Conservation (phyloP, 2,888 invertebrate species). For the Melanargia galathea region DNA sequence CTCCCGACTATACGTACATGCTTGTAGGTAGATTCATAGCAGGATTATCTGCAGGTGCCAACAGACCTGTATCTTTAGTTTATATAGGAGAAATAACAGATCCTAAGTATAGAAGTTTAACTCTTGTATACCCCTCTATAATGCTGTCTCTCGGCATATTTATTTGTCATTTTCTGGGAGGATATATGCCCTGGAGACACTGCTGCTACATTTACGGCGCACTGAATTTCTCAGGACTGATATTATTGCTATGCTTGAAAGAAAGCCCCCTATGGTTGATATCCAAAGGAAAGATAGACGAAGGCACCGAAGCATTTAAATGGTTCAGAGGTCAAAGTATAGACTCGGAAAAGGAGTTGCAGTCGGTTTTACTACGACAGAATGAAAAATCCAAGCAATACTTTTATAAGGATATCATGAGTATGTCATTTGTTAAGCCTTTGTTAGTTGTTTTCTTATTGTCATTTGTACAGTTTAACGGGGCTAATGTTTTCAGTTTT, state of each 20-base stretch:
- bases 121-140: constrained; percentile 49
- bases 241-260: constrained; percentile 49
- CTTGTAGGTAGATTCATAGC: constrained; percentile 54
- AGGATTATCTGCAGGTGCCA: constrained; percentile 52
- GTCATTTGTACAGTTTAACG: constrained; percentile 53
- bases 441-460: constrained; percentile 51
- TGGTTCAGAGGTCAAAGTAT: constrained; percentile 54
- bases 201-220: constrained; percentile 48
- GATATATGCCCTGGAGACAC: constrained; percentile 51
- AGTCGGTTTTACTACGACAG: constrained; percentile 47
- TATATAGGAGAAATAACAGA: constrained; percentile 58
- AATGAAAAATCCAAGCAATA: constrained; percentile 42
- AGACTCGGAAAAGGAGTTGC: constrained; percentile 50
- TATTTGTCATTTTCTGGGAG: constrained; percentile 51
- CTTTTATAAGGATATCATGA: constrained; percentile 43
- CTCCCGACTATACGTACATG: constrained; percentile 46
- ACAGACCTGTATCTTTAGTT: constrained; percentile 51
- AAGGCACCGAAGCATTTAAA: constrained; percentile 51
- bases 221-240: constrained; percentile 48
- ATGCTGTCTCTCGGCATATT: constrained; percentile 50
- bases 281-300: constrained; percentile 50
- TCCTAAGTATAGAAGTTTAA: constrained; percentile 54
- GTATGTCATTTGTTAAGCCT: constrained; percentile 47
- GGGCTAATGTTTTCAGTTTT: constrained; percentile 55
- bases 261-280: constrained; percentile 64